phyloP scores from a whole-genome alignment of 2,797 vertebrate species.

The Tiaroga cobitis region DNA sequence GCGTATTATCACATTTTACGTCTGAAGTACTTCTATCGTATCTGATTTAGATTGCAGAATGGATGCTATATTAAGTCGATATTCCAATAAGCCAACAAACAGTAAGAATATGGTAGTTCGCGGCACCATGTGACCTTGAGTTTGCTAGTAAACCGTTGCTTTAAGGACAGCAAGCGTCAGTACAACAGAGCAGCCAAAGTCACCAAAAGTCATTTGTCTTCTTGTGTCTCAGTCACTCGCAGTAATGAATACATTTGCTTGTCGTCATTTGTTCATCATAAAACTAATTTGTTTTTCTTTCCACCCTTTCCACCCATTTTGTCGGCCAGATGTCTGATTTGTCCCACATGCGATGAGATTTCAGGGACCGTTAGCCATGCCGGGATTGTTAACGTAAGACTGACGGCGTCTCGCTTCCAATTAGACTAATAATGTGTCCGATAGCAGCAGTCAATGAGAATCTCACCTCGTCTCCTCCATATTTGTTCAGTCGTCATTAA shows the following conservation, averaged over 20 bases:
- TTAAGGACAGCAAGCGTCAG: neutral
- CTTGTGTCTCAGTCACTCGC: neutral
- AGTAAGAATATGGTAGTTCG: neutral
- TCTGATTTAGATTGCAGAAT: neutral
- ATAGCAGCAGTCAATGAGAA: slow-evolving; percentile 35
- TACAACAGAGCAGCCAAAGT: neutral
- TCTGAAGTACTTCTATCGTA: neutral
- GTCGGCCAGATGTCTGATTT: slow-evolving; percentile 33
- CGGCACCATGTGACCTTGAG: neutral
- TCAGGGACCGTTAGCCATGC: slow-evolving; percentile 46
- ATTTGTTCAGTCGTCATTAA: slow-evolving; percentile 43
- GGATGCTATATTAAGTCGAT: neutral
- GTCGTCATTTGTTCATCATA: neutral
- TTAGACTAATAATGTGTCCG: slow-evolving; percentile 43
- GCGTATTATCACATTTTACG: slow-evolving; percentile 11
- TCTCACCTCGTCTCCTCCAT: slow-evolving; percentile 22
- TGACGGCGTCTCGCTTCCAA: neutral
- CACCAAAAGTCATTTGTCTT: neutral
- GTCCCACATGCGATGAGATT: slow-evolving; percentile 32
- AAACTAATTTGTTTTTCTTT: slow-evolving; percentile 22
- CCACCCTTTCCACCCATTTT: slow-evolving; percentile 35
- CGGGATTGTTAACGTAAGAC: neutral
- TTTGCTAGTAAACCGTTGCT: neutral
- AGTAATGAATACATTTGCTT: slow-evolving; percentile 6
- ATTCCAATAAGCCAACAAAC: too few relatives aligned